phyloP scores from a whole-genome alignment of 2,797 vertebrate genomes.

The Aplochiton taeniatus region DNA sequence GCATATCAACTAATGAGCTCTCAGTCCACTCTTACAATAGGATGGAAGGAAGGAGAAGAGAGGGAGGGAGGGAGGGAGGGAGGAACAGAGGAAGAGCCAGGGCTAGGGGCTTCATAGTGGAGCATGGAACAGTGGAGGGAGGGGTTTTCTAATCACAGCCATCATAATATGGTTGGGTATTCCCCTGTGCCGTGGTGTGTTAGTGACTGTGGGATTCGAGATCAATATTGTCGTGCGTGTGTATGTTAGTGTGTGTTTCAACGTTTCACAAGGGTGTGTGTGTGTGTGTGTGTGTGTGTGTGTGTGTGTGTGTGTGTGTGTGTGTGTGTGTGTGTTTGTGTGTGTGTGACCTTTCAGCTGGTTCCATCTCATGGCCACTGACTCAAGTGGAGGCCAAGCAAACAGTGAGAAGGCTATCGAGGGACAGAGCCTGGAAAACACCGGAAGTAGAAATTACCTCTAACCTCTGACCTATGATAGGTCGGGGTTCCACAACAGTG shows the following conservation, averaged over 20 bases:
- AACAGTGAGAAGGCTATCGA: no score
- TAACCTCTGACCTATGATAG: no score
- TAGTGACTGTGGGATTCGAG: slow-evolving; percentile 18
- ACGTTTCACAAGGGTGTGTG: neutral
- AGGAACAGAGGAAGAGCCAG: neutral
- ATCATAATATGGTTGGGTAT: no score
- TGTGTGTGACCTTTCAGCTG: no score
- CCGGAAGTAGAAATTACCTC: no score
- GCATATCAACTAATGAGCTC: slow-evolving; percentile 7
- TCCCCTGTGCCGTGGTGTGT: neutral
- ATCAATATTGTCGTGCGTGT: no score
- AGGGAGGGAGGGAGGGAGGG: neutral
- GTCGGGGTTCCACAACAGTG: no score
- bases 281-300: slow-evolving; percentile 5
- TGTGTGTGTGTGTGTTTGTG: slow-evolving; percentile 1
- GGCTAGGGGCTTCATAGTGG: no score
- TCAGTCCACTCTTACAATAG: neutral
- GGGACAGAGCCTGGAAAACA: no score
- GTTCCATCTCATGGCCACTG: no score
- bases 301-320: neutral
- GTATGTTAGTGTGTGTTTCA: neutral
- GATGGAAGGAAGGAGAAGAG: neutral
- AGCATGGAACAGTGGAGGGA: neutral
- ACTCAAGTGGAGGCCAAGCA: no score
- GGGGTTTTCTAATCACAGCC: no score